Evolutionary conservation across 2,888 invertebrate species (phyloP).

Genomic region (Miltochrista miniata): DNA sequence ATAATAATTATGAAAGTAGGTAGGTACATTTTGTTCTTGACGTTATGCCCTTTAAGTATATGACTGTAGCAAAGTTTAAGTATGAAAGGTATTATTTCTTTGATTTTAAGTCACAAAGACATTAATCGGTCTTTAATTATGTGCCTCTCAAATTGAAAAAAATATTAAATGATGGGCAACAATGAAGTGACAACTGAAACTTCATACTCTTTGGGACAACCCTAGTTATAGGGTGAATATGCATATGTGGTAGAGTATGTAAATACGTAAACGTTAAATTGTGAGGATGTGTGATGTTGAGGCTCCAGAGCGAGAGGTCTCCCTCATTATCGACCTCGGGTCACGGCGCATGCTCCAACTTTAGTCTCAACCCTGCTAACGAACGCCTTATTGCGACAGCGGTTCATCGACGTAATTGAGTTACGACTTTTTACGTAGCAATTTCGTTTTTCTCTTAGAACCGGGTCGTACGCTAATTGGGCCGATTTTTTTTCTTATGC

Average conservation of each 20-base stretch:
- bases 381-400: slow-evolving; percentile 81
- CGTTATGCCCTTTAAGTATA: too few relatives aligned
- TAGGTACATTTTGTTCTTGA: too few relatives aligned
- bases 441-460: slow-evolving; percentile 81
- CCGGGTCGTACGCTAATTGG: slow-evolving; percentile 78
- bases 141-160: too few relatives aligned
- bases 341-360: slow-evolving; percentile 82
- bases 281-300: slow-evolving; percentile 81
- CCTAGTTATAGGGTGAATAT: slow-evolving; percentile 71
- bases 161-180: too few relatives aligned
- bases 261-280: slow-evolving; percentile 81
- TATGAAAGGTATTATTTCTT: too few relatives aligned
- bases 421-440: slow-evolving; percentile 83
- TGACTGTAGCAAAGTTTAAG: too few relatives aligned
- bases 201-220: slow-evolving; percentile 16
- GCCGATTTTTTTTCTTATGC: slow-evolving; percentile 65
- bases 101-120: too few relatives aligned
- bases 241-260: slow-evolving; percentile 81
- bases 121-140: too few relatives aligned
- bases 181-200: neutral
- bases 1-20: too few relatives aligned
- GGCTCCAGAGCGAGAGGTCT: slow-evolving; percentile 77
- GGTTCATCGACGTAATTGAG: slow-evolving; percentile 82
- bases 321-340: slow-evolving; percentile 84
- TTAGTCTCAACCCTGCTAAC: slow-evolving; percentile 69